Base-by-base conservation (phyloP, 2,888 invertebrate species). In the Hypomecis atomaria region DNA sequence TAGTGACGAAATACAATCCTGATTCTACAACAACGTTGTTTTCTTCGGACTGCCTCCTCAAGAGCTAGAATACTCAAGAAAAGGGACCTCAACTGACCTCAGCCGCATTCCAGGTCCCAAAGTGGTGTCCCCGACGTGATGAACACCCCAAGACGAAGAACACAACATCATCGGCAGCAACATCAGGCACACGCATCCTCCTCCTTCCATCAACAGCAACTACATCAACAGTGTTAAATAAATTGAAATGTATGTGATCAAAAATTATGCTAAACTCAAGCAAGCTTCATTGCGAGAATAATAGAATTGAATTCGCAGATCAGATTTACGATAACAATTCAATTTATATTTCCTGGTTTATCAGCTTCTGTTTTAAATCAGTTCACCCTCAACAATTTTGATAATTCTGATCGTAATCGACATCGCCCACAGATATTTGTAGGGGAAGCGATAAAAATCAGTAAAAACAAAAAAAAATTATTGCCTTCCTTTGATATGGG, bases 331-430 rank as follows among this genome's bases (percentile, higher is more conserved):
- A 77, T 77, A 73, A 69, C 61, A 71, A 72, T 75, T 74, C 72
- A 74, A 77, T 76, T 76, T 71, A 64, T 70, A 71, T 71, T 70
- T 73, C 67, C 69, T 75, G 80, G 82, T 78, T 76, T 67, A 75
- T 43, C 36, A 58, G 76, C 76, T 84, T 83, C 85, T 86, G 88
- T 84, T 89, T 87, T 85, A 88, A 89, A 90, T 90, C 88, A 87
- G 84, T 84, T 81, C 77, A 81, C 83, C 85, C 84, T 84, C 76
- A 71, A 43, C 23, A 44, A 63, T 64, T 59, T 53, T 66, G 57
- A 66, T 60, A 63, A 61, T 65, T 57, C 60, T 68, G 81, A 81
- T 81, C 62, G 59, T 59, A 74, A 82, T 82, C 78, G 44, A 34
- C 37, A 48, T 11, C 60, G 71, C 78, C 81, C 79, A 77, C 82